These are phyloP conservation scores for Pogonognathellus flavescens DNA, from an alignment of 1,140 invertebrate species.

Conservation along the genomic window DNA sequence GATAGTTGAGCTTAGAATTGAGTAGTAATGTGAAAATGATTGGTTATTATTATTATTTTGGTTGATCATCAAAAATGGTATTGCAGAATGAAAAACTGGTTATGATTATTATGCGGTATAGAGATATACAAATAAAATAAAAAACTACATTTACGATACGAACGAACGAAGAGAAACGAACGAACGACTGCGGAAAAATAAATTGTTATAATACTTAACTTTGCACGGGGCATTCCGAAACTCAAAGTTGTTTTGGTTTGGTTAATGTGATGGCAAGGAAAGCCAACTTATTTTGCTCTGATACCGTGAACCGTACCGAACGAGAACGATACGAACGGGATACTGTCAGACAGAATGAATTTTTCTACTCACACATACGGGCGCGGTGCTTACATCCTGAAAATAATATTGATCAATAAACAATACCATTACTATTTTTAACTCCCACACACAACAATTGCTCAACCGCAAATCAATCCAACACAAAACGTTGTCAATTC, in stretches of 20 bases:
- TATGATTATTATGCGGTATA: conserved; percentile 12
- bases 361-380: conserved; percentile 65
- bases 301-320: conserved; percentile 30
- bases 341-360: conserved; percentile 65
- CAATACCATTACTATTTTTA: conserved; percentile 51
- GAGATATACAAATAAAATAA: not conserved
- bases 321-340: conserved; percentile 56
- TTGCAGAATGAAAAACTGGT: not conserved
- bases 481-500: not conserved
- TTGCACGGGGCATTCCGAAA: conserved; percentile 47
- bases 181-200: conserved; percentile 47
- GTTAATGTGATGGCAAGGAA: conserved; percentile 23
- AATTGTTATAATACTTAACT: conserved; percentile 51
- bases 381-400: conserved; percentile 63
- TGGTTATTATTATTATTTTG: no score
- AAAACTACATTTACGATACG: not conserved
- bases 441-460: conserved; percentile 10
- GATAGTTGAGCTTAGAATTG: not conserved
- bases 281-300: conserved; percentile 31
- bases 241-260: conserved; percentile 43
- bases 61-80: not conserved
- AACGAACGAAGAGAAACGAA: conserved; percentile 33
- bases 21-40: not conserved
- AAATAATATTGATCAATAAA: conserved; percentile 57
- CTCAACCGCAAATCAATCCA: no score